Base-by-base conservation (phyloP, 2,113 vertebrate species). In the Danionella cerebrum region DNA sequence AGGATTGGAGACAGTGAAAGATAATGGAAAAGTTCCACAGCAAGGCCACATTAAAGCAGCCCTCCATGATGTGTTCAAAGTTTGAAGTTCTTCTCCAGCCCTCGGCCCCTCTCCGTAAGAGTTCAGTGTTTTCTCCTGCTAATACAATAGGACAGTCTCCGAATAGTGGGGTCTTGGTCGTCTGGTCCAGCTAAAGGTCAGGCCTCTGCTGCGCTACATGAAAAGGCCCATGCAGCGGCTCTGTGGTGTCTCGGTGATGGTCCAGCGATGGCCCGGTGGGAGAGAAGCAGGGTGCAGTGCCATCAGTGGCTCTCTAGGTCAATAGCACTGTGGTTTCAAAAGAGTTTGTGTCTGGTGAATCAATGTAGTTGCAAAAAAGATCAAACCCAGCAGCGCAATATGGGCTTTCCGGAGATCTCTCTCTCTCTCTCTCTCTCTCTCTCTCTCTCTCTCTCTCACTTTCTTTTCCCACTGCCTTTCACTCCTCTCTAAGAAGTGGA, bases 361-460 rank as follows among this genome's bases (percentile, higher is more conserved):
- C 81, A 83, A 84, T 86, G 84, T 82, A 41, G 74, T 76, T 77
- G 77, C 80, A 77, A 84, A 75, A n/a, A 84, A 85, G 81, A 88
- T 85, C 81, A 84, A 77, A 85, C 77, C 75, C 79, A 71, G 36
- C 59, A 57, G 64, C 68, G 73, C 76, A 73, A 79, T 76, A 71
- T 70, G 25, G 13, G 27, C 50, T 39, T 66, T 60, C 70, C 45
- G n/a, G 22, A 21, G 74, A 73, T 53, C 31, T 50, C 65, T 27
- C n/a, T 12, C 24, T 35, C 70, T 51, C 47, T 51, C 24, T 35
- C 70, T 51, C 47, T 51, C 24, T 27, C 8, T 42, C 16, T 52
- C 13, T 14, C 22, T 22, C 12, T 42, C 21, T 19, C 33, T 12
- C 25, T 16, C 35, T 29, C 16, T 4, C 10, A 2, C 3, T 19